Conservation (phyloP, 2,888 invertebrate genomes). For the Dione juno region DNA sequence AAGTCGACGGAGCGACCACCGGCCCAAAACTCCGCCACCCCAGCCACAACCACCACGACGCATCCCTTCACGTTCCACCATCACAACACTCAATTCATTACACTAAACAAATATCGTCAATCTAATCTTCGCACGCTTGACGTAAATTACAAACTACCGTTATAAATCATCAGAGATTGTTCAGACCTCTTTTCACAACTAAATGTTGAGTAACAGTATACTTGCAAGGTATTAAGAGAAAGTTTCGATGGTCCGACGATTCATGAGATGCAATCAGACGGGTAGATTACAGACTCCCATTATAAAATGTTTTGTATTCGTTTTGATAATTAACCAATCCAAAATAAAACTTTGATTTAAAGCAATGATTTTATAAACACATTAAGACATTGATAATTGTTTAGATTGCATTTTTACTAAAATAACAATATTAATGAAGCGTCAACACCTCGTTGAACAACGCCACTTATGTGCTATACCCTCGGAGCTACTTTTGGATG, state of each 20-base stretch:
- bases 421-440: slow-evolving; percentile 51
- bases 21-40: slow-evolving; percentile 76
- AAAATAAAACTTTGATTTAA: slow-evolving; percentile 1
- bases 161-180: slow-evolving; percentile 58
- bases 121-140: slow-evolving; percentile 55
- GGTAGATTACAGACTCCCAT: slow-evolving; percentile 58
- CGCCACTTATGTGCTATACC: slow-evolving; percentile 31
- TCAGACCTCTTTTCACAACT: slow-evolving; percentile 66
- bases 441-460: slow-evolving; percentile 47
- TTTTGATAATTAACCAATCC: slow-evolving; percentile 14
- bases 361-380: not conserved
- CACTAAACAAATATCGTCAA: slow-evolving; percentile 54
- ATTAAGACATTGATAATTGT: not conserved
- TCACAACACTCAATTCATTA: slow-evolving; percentile 69
- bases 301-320: slow-evolving; percentile 43
- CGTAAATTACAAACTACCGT: slow-evolving; percentile 64
- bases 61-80: slow-evolving; percentile 76
- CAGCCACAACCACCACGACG: slow-evolving; percentile 75
- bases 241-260: slow-evolving; percentile 65
- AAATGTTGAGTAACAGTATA: slow-evolving; percentile 68
- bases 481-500: slow-evolving; percentile 27
- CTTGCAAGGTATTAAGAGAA: slow-evolving; percentile 76
- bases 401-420: slow-evolving; percentile 49
- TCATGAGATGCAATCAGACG: slow-evolving; percentile 66
- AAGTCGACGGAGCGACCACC: slow-evolving; percentile 87